A percentile compares a stretch with the other conserved stretches of the same genome.
Conservation (phyloP, 2,888 invertebrate genomes). For the Agonopterix alstromeriana region DNA sequence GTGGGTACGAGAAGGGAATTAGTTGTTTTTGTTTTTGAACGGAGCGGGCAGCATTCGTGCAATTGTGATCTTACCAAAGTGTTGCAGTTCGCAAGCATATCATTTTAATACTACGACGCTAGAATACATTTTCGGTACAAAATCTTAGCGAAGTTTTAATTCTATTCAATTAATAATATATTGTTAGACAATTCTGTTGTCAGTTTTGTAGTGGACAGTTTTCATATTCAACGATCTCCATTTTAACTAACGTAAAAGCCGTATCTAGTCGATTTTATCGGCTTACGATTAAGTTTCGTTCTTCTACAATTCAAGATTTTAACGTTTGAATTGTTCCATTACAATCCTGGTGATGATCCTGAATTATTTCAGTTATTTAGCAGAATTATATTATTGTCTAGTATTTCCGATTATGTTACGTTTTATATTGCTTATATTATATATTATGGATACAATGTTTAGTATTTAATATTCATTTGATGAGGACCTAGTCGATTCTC, state of each 20-base stretch:
- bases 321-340: constrained; percentile 31
- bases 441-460: constrained; percentile 73
- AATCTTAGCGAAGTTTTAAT: constrained; percentile 60
- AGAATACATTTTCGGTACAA: constrained; percentile 69
- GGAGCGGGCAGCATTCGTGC: constrained; percentile 48
- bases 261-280: constrained; percentile 54
- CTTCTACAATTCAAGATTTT: constrained; percentile 18
- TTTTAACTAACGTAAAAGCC: constrained; percentile 26
- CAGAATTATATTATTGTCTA: constrained; percentile 75
- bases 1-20: constrained; percentile 44
- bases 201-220: constrained; percentile 48
- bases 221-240: constrained; percentile 17
- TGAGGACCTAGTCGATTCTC: constrained; percentile 77
- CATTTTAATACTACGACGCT: constrained; percentile 64
- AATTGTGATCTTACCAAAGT: constrained; percentile 66
- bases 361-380: constrained; percentile 72
- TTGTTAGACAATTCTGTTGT: constrained; percentile 67
- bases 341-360: constrained; percentile 47
- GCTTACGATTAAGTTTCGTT: constrained; percentile 26
- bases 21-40: constrained; percentile 42
- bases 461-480: constrained; percentile 76
- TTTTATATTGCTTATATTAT: constrained; percentile 77
- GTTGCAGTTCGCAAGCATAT: constrained; percentile 73
- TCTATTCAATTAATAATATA: constrained; percentile 60
- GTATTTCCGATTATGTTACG: constrained; percentile 75